Percentiles rank a stretch among this genome's conserved stretches.
Conservation (phyloP, 2,797 vertebrate species). For the Pitangus sulphuratus region DNA sequence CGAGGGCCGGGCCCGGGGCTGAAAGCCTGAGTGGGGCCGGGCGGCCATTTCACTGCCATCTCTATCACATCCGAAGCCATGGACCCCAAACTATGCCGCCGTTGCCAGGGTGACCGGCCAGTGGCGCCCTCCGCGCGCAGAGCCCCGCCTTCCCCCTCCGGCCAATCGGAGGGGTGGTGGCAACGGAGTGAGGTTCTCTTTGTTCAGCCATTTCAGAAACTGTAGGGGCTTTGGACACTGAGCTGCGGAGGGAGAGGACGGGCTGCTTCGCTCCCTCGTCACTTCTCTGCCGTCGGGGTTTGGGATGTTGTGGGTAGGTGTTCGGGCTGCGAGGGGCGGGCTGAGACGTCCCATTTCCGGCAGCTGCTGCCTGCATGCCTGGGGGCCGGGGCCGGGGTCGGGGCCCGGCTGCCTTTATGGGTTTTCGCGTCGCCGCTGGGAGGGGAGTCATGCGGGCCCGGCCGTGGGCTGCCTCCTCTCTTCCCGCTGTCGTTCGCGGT, state of each 20-base stretch:
- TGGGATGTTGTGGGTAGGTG: neutral
- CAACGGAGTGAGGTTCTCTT: neutral
- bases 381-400: neutral
- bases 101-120: neutral
- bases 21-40: neutral
- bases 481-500: neutral
- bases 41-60: neutral
- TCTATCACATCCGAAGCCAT: neutral
- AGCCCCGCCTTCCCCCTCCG: neutral
- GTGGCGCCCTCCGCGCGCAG: neutral
- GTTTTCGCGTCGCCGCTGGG: neutral
- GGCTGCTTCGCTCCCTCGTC: neutral
- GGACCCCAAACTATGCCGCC: neutral
- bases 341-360: neutral
- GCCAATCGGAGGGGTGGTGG: neutral
- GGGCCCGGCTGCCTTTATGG: neutral
- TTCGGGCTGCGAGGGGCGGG: neutral
- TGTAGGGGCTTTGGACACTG: neutral
- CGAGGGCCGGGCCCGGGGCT: neutral
- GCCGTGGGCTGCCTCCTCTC: neutral
- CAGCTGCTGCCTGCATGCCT: neutral
- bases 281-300: neutral
- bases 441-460: neutral
- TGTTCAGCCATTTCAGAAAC: neutral
- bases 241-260: neutral